Evolutionary conservation across 2,888 invertebrate species (phyloP).

Genomic region (Gandaritis pyraliata): DNA sequence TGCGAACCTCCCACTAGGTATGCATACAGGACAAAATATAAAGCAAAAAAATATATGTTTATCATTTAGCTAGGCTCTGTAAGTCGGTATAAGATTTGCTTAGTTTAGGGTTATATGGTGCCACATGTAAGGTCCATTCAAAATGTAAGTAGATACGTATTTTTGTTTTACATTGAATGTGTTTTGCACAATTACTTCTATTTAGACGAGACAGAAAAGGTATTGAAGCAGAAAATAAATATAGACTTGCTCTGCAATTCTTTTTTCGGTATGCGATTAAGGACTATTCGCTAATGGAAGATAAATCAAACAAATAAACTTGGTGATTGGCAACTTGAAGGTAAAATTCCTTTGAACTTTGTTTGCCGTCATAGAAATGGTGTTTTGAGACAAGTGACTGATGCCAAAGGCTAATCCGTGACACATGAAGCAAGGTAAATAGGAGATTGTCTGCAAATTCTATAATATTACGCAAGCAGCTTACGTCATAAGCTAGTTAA

Average conservation of each 20-base stretch:
- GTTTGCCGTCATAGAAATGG: slow-evolving; percentile 18
- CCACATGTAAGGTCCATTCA: too few species aligned
- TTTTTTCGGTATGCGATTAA: not conserved
- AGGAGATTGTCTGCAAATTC: slow-evolving; percentile 17
- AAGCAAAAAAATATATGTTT: too few species aligned
- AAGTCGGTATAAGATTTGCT: too few species aligned
- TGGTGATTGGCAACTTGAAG: too few species aligned
- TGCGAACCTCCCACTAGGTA: too few species aligned
- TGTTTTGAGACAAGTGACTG: slow-evolving; percentile 9
- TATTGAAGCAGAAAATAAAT: slow-evolving; percentile 10
- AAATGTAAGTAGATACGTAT: too few species aligned
- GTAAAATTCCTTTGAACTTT: slow-evolving; percentile 13
- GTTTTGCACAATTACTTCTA: slow-evolving; percentile 1
- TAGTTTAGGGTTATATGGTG: too few species aligned
- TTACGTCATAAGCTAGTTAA: slow-evolving; percentile 15
- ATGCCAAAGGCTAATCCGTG: slow-evolving; percentile 19
- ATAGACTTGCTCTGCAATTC: not conserved
- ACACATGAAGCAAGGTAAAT: slow-evolving; percentile 19
- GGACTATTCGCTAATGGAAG: not conserved
- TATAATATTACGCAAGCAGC: slow-evolving; percentile 10
- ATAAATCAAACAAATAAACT: not conserved
- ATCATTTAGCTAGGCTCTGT: too few species aligned
- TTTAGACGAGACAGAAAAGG: not conserved
- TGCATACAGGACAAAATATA: too few species aligned
- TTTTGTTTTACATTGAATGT: too few species aligned